phyloP scores from a whole-genome alignment of 2,888 invertebrate genomes.

The Apotomis betuletana region DNA sequence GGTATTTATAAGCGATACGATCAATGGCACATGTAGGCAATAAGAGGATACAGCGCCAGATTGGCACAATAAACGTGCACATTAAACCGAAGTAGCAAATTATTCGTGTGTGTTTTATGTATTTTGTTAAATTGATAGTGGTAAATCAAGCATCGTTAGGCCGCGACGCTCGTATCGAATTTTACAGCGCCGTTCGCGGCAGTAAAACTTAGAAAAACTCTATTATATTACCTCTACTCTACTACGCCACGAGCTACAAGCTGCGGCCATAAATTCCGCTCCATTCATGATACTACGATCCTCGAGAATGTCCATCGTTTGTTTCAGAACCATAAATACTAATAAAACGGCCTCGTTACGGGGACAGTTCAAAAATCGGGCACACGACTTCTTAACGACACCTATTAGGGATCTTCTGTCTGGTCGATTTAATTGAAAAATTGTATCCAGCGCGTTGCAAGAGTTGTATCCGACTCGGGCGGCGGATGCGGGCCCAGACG shows the following conservation, averaged over 20 bases:
- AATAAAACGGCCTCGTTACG: slow-evolving; percentile 81
- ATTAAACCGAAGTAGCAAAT: slow-evolving; percentile 61
- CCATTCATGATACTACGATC: slow-evolving; percentile 74
- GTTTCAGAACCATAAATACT: slow-evolving; percentile 80
- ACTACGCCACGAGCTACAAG: slow-evolving; percentile 60
- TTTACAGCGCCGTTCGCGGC: slow-evolving; percentile 72
- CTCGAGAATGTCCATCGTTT: slow-evolving; percentile 68
- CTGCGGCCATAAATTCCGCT: slow-evolving; percentile 75
- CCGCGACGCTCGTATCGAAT: slow-evolving; percentile 74
- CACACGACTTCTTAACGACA: slow-evolving; percentile 83
- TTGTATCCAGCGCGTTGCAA: slow-evolving; percentile 81
- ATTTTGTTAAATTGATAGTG: slow-evolving; percentile 74
- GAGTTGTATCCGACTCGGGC: slow-evolving; percentile 80
- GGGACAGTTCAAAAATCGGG: slow-evolving; percentile 82
- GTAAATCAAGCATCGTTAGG: slow-evolving; percentile 79
- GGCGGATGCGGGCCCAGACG: slow-evolving; percentile 84
- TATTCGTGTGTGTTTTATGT: slow-evolving; percentile 73
- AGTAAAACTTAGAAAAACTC: slow-evolving; percentile 80
- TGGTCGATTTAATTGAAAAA: slow-evolving; percentile 83
- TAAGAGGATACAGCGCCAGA: slow-evolving; percentile 44
- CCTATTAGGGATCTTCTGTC: slow-evolving; percentile 83
- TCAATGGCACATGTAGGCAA: slow-evolving; percentile 37
- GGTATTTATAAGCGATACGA: slow-evolving; percentile 40
- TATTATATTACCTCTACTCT: slow-evolving; percentile 63
- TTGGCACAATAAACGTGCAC: slow-evolving; percentile 64